Evolutionary conservation across 2,888 invertebrate genomes (phyloP).

Genomic region (Gymnocheta viridis): DNA sequence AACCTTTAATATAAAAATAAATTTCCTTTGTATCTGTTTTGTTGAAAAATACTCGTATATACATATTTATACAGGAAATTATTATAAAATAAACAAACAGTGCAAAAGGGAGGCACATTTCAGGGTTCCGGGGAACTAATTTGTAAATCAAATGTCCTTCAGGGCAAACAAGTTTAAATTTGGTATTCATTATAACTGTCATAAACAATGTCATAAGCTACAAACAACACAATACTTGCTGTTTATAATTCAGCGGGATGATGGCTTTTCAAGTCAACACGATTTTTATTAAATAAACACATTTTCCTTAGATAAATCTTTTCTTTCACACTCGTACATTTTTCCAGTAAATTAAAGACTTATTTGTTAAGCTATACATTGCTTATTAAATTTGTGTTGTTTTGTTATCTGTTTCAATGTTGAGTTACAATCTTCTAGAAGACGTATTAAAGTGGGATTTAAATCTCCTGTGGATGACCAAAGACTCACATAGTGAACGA

Average conservation of each 20-base stretch:
- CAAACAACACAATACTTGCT: slow-evolving; percentile 3
- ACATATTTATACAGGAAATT: background rate
- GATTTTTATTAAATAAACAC: background rate
- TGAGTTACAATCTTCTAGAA: background rate
- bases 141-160: slow-evolving; percentile 1
- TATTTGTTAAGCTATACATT: background rate
- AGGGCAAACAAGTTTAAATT: background rate
- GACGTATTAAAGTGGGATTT: background rate
- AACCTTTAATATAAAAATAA: background rate
- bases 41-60: too few species aligned
- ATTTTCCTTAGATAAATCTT: background rate
- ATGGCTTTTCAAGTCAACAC: slow-evolving; percentile 2
- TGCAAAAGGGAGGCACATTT: background rate
- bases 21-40: background rate
- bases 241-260: slow-evolving; percentile 15
- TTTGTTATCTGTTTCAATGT: background rate
- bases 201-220: slow-evolving; percentile 8
- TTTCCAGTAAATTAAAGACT: background rate
- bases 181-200: background rate
- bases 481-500: background rate
- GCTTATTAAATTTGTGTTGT: background rate
- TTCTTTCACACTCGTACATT: background rate
- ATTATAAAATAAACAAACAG: background rate
- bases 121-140: background rate
- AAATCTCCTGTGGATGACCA: slow-evolving; percentile 11